Evolutionary conservation across 2,797 vertebrate genomes (phyloP).

Genomic region (Emys orbicularis): DNA sequence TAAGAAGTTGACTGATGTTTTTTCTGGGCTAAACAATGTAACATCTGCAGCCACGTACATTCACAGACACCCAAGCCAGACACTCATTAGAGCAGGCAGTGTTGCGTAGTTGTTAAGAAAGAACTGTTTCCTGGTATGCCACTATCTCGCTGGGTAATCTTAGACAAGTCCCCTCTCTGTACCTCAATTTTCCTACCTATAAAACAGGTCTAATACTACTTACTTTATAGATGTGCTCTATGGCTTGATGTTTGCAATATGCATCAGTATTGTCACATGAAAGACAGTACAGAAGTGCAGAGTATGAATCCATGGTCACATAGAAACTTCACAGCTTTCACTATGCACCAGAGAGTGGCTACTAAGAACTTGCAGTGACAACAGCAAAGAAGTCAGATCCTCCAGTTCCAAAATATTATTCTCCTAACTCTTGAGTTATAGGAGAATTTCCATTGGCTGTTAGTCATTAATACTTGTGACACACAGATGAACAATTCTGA

Average conservation of each 20-base stretch:
- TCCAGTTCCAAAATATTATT: not conserved
- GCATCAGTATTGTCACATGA: not conserved
- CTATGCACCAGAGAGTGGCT: rapidly evolving
- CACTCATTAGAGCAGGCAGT: not conserved
- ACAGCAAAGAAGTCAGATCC: not conserved
- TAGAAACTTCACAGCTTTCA: not conserved
- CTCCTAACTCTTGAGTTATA: not conserved
- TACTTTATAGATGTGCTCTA: not conserved
- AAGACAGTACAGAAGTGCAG: not conserved
- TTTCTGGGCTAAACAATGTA: not conserved
- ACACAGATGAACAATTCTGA: not conserved
- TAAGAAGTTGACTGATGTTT: not conserved
- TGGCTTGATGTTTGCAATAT: not conserved
- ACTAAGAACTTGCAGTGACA: not conserved
- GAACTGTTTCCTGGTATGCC: not conserved
- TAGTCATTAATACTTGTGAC: not conserved
- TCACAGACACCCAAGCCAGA: not conserved
- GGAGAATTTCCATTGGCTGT: not conserved
- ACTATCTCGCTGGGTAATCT: not conserved
- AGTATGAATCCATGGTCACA: not conserved
- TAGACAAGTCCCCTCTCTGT: not conserved
- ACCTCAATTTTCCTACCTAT: not conserved
- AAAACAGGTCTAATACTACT: rapidly evolving
- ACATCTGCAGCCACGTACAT: not conserved
- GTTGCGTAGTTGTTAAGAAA: not conserved